Percentiles rank a stretch among this genome's conserved stretches.
Evolutionary conservation across 2,888 invertebrate species (phyloP).

Genomic region (Platerodrilus igneus): DNA sequence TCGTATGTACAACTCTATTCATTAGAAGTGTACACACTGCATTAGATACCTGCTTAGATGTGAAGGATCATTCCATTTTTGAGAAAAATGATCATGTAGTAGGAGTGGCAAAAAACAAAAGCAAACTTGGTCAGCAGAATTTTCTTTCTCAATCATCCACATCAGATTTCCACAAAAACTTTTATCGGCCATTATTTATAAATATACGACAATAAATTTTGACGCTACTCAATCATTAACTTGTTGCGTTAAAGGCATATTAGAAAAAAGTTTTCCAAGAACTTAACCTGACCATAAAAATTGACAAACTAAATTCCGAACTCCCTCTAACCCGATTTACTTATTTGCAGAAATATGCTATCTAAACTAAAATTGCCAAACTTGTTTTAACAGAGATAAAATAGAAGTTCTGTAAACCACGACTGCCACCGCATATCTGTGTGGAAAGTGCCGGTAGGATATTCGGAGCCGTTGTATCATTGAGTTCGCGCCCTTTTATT

Average conservation of each 20-base stretch:
- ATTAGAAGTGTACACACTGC: too few species aligned
- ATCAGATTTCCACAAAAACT: too few species aligned
- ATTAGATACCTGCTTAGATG: too few species aligned
- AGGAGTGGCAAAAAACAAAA: too few species aligned
- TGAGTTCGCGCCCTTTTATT: conserved; percentile 39
- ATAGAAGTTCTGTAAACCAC: conserved; percentile 8
- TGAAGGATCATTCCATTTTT: too few species aligned
- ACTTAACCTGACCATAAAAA: conserved; percentile 3
- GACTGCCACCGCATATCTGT: conserved; percentile 11
- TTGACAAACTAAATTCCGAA: conserved; percentile 5
- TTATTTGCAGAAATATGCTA: conserved; percentile 3
- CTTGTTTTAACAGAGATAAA: conserved; percentile 11
- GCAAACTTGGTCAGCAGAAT: too few species aligned
- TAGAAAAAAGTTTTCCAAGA: neutral
- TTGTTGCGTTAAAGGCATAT: conserved; percentile 5
- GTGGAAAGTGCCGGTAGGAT: conserved; percentile 21
- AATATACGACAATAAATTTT: too few species aligned
- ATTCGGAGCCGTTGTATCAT: conserved; percentile 33
- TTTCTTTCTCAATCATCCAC: too few species aligned
- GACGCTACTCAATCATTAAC: conserved; percentile 6
- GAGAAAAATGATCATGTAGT: too few species aligned
- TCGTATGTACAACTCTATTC: too few species aligned
- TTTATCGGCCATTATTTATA: too few species aligned
- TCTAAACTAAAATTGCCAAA: neutral
- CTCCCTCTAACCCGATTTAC: conserved; percentile 5